Base-by-base conservation (phyloP, 1,140 invertebrate genomes). In the Drosophila leontia region DNA sequence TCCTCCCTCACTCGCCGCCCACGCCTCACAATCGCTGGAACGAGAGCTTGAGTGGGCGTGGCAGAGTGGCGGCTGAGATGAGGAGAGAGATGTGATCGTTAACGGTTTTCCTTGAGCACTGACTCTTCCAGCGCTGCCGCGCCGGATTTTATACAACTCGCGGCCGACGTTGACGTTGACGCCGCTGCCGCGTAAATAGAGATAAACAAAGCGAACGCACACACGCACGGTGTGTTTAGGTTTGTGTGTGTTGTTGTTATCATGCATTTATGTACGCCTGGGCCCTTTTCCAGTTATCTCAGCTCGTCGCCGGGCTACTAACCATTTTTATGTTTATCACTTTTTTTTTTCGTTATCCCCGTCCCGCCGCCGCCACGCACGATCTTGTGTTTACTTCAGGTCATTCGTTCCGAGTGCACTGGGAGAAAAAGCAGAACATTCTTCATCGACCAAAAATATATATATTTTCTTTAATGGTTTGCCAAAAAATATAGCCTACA, bases 261-360 rank as follows among this genome's bases (percentile, higher is more conserved):
- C 70, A 74, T 72, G 39, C 74, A 76, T 75, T 74, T 76, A 67
- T 65, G 53, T 56, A 26, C 53, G 35, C 53, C 44, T 47, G 45
- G 72, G 34, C 71, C 70, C 70, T 74, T 74, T 56, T 72, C 58
- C 35, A 55, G 74, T 76, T 76, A 76, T 76, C 74, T 76, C 15
- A 45, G 64, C 60, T 45, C 71, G 72, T 65, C 71, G 72, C 45
- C 68, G 55, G 69, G 69, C 69, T 71, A 72, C 71, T 75, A 76
- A 62, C 74, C 74, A 75, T 76, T 76, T 76, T 76, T 75, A 76
- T 76, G 74, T 76, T 76, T 76, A 76, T 76, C 74, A 75, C 71
- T 65, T 76, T 75, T 75, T n/a, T 58, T 51, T 39, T 29, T 29
- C 26, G 53, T 56, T 56, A 26, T 56, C 13, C 53, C 35, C 53